These are phyloP conservation scores for Crepidodera aurea DNA, from an alignment of 2,888 invertebrate species.

Conservation along the genomic window DNA sequence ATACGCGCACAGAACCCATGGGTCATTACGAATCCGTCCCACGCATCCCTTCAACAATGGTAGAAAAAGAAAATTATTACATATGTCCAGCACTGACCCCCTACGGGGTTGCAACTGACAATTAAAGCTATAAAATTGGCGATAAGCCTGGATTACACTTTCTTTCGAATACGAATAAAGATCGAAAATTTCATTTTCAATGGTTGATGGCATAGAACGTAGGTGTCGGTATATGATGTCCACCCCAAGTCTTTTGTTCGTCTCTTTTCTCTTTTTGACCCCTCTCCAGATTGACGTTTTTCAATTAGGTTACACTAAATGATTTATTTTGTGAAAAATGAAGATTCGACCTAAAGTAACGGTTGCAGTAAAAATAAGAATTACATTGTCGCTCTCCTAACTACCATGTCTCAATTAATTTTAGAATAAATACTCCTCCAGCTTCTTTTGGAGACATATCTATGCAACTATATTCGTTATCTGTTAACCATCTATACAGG, in stretches of 20 bases:
- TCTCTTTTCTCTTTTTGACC: slow-evolving; percentile 27
- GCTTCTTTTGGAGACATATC: no score
- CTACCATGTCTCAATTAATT: no score
- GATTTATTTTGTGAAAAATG: slow-evolving; percentile 19
- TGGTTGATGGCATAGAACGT: slow-evolving; percentile 30
- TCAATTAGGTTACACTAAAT: slow-evolving; percentile 19
- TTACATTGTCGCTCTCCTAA: no score
- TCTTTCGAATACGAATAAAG: slow-evolving; percentile 49
- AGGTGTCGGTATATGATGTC: slow-evolving; percentile 27
- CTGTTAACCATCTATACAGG: no score
- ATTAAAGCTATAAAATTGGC: slow-evolving; percentile 56
- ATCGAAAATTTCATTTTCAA: slow-evolving; percentile 41
- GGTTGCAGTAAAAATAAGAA: background rate
- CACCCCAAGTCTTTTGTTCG: slow-evolving; percentile 35
- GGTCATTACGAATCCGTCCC: slow-evolving; percentile 40
- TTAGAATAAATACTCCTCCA: no score
- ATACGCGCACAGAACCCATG: slow-evolving; percentile 15
- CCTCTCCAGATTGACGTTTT: slow-evolving; percentile 27
- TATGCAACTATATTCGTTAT: no score
- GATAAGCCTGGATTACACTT: slow-evolving; percentile 52
- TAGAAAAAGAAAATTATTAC: slow-evolving; percentile 42
- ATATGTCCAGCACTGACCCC: slow-evolving; percentile 42
- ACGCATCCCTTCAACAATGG: slow-evolving; percentile 37
- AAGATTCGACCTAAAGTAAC: slow-evolving; percentile 3
- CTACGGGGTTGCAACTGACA: slow-evolving; percentile 43